Evolutionary conservation across 2,888 invertebrate genomes (phyloP).

Genomic region (Drosophila kambysellisi): DNA sequence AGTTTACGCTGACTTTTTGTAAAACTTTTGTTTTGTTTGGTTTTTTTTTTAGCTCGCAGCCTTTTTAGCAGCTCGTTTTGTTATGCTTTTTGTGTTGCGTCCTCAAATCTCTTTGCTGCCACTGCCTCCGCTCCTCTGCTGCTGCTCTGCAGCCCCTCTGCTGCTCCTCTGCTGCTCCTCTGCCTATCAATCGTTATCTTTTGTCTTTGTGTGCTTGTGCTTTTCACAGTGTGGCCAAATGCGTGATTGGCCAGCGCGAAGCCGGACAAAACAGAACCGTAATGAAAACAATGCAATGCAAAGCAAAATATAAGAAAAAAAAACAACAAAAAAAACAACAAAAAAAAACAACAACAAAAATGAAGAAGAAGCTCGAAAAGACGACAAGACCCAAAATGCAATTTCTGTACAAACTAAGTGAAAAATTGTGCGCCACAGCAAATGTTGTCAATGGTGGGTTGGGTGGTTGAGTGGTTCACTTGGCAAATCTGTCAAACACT

Average conservation of each 20-base stretch:
- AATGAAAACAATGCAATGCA: conserved; percentile 44
- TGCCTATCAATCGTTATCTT: conserved; percentile 38
- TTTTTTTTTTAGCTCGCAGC: conserved; percentile 30
- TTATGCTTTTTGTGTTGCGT: conserved; percentile 45
- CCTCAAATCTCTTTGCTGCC: conserved; percentile 33
- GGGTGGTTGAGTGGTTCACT: conserved; percentile 15
- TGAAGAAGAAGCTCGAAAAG: conserved; percentile 19
- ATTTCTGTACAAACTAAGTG: conserved; percentile 56
- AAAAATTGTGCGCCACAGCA: conserved; percentile 59
- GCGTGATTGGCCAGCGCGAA: conserved; percentile 72
- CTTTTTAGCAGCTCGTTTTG: conserved; percentile 44
- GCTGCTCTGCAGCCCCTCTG: not conserved
- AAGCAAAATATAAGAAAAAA: conserved; percentile 34
- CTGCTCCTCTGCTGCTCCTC: not conserved
- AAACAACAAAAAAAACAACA: conserved; percentile 17
- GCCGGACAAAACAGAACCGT: conserved; percentile 37
- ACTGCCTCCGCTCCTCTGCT: not conserved
- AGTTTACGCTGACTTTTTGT: conserved; percentile 28
- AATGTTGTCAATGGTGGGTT: conserved; percentile 52
- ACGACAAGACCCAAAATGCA: conserved; percentile 47
- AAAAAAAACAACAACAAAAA: conserved; percentile 24
- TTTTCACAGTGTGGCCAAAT: conserved; percentile 52
- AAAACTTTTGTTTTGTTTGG: conserved; percentile 29
- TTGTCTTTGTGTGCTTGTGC: conserved; percentile 42
- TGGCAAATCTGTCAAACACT: conserved; percentile 9